A percentile compares a stretch with the other conserved stretches of the same genome.
These are phyloP conservation scores for Paramuricea clavata DNA, from an alignment of 92 coral and sea anemone species.

Conservation along the genomic window DNA sequence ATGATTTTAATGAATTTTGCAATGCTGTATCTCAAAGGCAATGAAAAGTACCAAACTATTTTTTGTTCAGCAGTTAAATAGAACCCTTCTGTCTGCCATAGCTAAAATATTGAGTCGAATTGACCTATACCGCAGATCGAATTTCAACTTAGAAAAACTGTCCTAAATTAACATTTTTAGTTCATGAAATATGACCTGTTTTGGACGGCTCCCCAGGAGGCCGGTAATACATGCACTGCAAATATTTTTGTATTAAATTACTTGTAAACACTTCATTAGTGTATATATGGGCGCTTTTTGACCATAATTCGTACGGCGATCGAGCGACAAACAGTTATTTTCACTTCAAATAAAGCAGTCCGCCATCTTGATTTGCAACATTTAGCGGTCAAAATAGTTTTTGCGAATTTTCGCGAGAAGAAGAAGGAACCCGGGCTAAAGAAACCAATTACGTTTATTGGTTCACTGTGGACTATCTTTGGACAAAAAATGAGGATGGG, in stretches of 20 bases:
- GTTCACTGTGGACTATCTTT: conserved; percentile 3
- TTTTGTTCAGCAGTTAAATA: conserved; percentile 4
- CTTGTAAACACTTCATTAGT: conserved; percentile 6
- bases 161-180: conserved; percentile 16
- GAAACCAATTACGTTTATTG: not conserved
- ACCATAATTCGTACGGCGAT: conserved; percentile 15
- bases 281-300: not conserved
- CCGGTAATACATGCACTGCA: conserved; percentile 28
- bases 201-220: conserved; percentile 25
- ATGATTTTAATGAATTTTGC: not conserved
- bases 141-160: conserved; percentile 16
- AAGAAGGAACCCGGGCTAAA: conserved; percentile 8
- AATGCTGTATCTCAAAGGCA: conserved; percentile 18
- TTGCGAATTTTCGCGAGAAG: conserved; percentile 1
- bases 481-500: conserved; percentile 23
- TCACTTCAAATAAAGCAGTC: conserved; percentile 26
- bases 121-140: conserved; percentile 28
- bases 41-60: conserved; percentile 22
- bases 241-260: conserved; percentile 3
- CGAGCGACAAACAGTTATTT: conserved; percentile 20
- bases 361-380: conserved; percentile 17
- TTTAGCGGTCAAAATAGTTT: conserved; percentile 12
- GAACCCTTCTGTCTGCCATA: conserved; percentile 19
- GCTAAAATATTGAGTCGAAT: conserved; percentile 17
- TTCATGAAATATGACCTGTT: conserved; percentile 22